phyloP scores from a whole-genome alignment of 2,797 vertebrate genomes.

The Microcaecilia unicolor region DNA sequence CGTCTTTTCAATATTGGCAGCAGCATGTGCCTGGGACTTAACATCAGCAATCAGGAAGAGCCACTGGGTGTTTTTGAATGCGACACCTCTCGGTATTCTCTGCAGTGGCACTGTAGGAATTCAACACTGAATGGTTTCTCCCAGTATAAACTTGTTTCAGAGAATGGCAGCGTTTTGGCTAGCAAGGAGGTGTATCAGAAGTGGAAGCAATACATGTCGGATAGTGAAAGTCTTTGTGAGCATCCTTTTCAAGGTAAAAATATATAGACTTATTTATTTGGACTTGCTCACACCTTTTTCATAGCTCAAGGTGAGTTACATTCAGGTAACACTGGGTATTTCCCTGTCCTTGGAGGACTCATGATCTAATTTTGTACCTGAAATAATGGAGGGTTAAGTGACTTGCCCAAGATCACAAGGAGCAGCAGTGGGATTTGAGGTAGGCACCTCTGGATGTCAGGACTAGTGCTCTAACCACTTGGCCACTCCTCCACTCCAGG shows the following conservation, averaged over 20 bases:
- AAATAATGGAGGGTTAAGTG: too few relatives aligned
- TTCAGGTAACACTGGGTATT: too few relatives aligned
- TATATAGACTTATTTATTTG: too few relatives aligned
- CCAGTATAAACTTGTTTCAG: conserved; percentile 57
- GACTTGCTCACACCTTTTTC: too few relatives aligned
- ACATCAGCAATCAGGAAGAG: conserved; percentile 50
- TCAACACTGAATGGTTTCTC: conserved; percentile 56
- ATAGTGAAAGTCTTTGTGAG: conserved; percentile 68
- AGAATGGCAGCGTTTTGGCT: conserved; percentile 48
- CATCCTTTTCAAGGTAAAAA: conserved; percentile 76
- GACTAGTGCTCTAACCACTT: too few relatives aligned
- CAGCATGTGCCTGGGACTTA: conserved; percentile 75
- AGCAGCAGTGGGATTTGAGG: too few relatives aligned
- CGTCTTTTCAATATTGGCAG: conserved; percentile 77
- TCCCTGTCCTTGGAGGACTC: too few relatives aligned
- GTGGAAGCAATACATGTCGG: conserved; percentile 69
- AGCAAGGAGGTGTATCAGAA: conserved; percentile 42
- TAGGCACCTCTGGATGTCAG: too few relatives aligned
- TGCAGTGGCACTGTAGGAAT: conserved; percentile 73
- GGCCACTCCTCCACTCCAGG: too few relatives aligned
- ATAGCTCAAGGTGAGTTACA: too few relatives aligned
- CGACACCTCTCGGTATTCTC: conserved; percentile 45
- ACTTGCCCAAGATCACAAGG: too few relatives aligned
- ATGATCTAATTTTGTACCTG: too few relatives aligned
- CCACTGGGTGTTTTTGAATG: conserved; percentile 68